phyloP scores from a whole-genome alignment of 2,888 invertebrate species.

The Chymomyza fuscimana region DNA sequence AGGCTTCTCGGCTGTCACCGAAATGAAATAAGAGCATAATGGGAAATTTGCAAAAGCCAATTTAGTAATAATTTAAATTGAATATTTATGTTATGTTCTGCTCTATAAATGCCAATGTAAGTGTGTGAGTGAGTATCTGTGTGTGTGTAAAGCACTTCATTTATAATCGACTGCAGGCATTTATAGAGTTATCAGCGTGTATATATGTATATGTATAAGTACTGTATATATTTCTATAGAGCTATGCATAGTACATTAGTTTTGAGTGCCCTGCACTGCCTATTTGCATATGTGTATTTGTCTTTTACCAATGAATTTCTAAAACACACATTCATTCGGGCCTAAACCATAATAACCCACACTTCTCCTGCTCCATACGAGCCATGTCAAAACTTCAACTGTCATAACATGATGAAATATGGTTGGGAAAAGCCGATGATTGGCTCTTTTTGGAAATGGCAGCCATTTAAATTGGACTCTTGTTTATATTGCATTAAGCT shows the following conservation, averaged over 20 bases:
- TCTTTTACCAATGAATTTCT: constrained; percentile 67
- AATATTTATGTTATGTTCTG: constrained; percentile 62
- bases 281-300: constrained; percentile 71
- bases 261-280: constrained; percentile 50
- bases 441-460: neutral
- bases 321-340: constrained; percentile 32
- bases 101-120: constrained; percentile 23
- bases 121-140: constrained; percentile 17
- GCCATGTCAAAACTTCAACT: constrained; percentile 65
- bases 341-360: neutral
- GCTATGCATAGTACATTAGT: constrained; percentile 63
- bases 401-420: constrained; percentile 59
- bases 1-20: constrained; percentile 32
- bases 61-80: constrained; percentile 73
- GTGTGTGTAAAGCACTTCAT: constrained; percentile 34
- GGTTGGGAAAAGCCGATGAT: constrained; percentile 20
- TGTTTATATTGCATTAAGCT: constrained; percentile 69
- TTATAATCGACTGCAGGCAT: constrained; percentile 50
- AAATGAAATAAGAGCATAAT: constrained; percentile 71
- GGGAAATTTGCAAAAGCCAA: constrained; percentile 72
- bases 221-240: neutral
- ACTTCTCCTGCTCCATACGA: constrained; percentile 10
- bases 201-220: neutral
- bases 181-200: constrained; percentile 21
- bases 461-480: constrained; percentile 64